phyloP scores from a whole-genome alignment of 2,888 invertebrate species.

The Dasypolia templi region DNA sequence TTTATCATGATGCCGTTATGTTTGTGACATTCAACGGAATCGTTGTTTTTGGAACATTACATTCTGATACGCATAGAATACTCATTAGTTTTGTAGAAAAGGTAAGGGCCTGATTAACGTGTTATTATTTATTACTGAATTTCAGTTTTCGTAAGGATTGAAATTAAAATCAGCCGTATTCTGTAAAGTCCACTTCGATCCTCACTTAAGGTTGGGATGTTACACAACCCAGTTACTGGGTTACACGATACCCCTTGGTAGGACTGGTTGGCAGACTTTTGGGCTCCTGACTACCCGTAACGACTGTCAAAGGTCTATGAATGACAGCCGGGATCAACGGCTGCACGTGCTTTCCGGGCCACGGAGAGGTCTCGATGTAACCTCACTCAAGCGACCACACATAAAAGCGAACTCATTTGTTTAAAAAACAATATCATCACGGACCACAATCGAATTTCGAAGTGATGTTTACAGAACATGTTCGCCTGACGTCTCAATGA shows the following conservation, averaged over 20 bases:
- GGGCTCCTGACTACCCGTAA: too few relatives aligned
- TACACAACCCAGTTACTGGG: too few relatives aligned
- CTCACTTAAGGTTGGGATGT: too few relatives aligned
- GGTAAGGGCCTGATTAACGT: not conserved
- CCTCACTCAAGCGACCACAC: not conserved
- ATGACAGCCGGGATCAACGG: not conserved
- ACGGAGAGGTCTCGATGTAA: not conserved
- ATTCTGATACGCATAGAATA: not conserved
- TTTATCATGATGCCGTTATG: slow-evolving; percentile 5
- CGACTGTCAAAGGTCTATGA: not conserved
- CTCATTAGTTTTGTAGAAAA: not conserved
- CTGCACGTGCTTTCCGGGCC: not conserved
- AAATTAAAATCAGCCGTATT: not conserved
- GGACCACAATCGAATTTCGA: not conserved
- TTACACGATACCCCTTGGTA: too few relatives aligned
- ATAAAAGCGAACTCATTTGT: not conserved
- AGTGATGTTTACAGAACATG: not conserved
- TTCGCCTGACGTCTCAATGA: not conserved
- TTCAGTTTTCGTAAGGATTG: not conserved
- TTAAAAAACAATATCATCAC: not conserved
- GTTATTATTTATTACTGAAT: not conserved
- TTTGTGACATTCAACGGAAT: not conserved
- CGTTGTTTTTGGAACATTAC: not conserved
- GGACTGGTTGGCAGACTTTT: too few relatives aligned
- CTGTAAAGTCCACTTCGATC: not conserved